Base-by-base conservation (phyloP, 2,888 invertebrate species). In the Chrysomela aeneicollis region DNA sequence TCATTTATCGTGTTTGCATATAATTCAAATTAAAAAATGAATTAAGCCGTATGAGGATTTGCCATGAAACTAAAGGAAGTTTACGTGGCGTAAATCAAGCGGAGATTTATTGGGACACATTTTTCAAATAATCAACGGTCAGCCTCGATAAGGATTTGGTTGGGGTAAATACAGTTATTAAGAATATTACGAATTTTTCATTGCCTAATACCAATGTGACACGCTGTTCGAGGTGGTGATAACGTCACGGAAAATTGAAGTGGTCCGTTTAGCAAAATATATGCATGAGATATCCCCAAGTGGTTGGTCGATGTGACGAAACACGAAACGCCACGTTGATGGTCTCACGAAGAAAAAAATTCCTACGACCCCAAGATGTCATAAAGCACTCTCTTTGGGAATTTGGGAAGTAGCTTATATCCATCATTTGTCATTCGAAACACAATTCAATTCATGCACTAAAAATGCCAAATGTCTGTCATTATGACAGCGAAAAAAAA, bases 1-100 rank as follows among this genome's bases (percentile, higher is more conserved):
- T 74, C 75, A 73, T 73, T 74, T 76, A 75, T 74, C 72, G 71
- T 76, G 77, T 77, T 77, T 76, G 76, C 76, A 77, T 77, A 76
- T 77, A 75, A 77, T 76, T 76, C 72, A 73, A 75, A 76, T 77
- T 76, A 76, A 76, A 77, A 77, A 76, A 76, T 76, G 76, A 77
- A 78, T 78, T 77, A 77, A 77, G 76, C 75, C 73, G 76, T 78
- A 77, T 71, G 72, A 65, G 66, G 68, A 70, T 62, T 69, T 63
- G 63, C 70, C 75, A 75, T 71, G 73, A 71, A 68, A 69, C 54
- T 18, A 30, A 21, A 57, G 57, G 50, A 50, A 59, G 51, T 59
- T 59, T 59, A 59, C 47, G 50, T 21, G 59, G 59, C 35, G 59
- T 49, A 59, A 59, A 59, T 59, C 51, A 50, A 22, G 19, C 35